These are phyloP conservation scores for Tipula vernalis DNA, from an alignment of 2,888 invertebrate genomes.

Conservation along the genomic window DNA sequence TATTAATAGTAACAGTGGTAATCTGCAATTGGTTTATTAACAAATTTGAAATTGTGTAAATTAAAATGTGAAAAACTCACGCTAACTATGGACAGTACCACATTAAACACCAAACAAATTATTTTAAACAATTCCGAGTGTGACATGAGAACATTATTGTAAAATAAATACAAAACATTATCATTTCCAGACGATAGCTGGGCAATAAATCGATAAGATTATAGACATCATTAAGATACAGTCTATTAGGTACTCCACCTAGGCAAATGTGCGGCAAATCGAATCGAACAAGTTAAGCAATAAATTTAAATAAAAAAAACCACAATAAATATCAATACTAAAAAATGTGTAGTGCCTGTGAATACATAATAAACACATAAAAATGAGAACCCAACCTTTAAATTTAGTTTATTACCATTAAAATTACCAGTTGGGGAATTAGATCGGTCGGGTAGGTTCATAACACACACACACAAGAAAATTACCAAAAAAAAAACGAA, in stretches of 20 bases:
- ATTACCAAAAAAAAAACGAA: neutral
- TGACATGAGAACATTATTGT: neutral
- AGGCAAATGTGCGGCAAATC: neutral
- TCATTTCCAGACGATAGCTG: neutral
- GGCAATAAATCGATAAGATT: neutral
- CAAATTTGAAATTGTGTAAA: too few species aligned
- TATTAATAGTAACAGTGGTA: too few species aligned
- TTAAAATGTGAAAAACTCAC: neutral
- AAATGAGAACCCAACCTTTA: neutral
- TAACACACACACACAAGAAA: neutral
- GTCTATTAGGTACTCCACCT: neutral
- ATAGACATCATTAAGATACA: neutral
- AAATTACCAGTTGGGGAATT: neutral
- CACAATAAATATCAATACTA: neutral
- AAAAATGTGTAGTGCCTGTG: neutral
- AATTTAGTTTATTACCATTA: neutral
- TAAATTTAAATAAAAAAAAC: neutral
- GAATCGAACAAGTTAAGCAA: neutral
- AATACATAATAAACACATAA: neutral
- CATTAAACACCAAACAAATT: neutral
- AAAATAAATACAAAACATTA: neutral
- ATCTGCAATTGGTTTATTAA: too few species aligned
- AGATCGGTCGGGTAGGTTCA: neutral
- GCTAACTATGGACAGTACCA: neutral
- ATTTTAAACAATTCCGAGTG: neutral